Percentiles rank a stretch among this genome's conserved stretches.
These are phyloP conservation scores for Perdix hodgsoniae DNA, from an alignment of 2,797 vertebrate genomes.

Conservation along the genomic window DNA sequence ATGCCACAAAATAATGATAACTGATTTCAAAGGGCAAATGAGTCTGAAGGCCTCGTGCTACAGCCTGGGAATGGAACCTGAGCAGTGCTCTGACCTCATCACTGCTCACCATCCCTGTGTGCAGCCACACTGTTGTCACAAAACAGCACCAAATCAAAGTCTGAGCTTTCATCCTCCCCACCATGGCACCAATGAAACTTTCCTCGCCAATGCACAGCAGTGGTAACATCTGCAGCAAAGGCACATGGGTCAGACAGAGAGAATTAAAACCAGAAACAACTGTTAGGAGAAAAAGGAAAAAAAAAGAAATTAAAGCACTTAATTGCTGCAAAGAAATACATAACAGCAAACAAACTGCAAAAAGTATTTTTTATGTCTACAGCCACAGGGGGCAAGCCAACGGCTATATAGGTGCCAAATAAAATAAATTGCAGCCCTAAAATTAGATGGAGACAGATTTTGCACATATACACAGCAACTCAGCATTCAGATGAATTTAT, in stretches of 20 bases:
- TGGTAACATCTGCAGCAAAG: not conserved
- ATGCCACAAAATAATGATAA: not conserved
- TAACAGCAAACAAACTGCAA: not conserved
- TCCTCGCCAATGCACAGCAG: not conserved
- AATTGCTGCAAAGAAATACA: slow-evolving; percentile 34
- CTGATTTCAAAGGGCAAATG: not conserved
- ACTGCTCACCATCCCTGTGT: no score
- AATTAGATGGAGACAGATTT: not conserved
- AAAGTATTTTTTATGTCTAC: not conserved
- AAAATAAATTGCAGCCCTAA: not conserved
- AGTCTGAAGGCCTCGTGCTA: not conserved
- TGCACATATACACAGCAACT: not conserved
- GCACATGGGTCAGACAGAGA: not conserved
- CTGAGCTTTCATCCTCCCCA: not conserved
- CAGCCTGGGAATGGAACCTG: not conserved
- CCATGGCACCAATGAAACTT: not conserved
- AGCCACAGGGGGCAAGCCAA: not conserved
- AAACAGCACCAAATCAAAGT: not conserved
- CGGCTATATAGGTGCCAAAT: not conserved
- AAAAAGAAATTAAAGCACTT: not conserved
- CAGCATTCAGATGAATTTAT: not conserved
- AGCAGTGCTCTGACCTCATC: not conserved
- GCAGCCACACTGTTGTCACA: no score
- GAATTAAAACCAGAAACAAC: not conserved
- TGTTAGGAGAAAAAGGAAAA: not conserved